A percentile compares a stretch with the other conserved stretches of the same genome.
phyloP scores from a whole-genome alignment of 2,797 vertebrate genomes.

The Characodon lateralis region DNA sequence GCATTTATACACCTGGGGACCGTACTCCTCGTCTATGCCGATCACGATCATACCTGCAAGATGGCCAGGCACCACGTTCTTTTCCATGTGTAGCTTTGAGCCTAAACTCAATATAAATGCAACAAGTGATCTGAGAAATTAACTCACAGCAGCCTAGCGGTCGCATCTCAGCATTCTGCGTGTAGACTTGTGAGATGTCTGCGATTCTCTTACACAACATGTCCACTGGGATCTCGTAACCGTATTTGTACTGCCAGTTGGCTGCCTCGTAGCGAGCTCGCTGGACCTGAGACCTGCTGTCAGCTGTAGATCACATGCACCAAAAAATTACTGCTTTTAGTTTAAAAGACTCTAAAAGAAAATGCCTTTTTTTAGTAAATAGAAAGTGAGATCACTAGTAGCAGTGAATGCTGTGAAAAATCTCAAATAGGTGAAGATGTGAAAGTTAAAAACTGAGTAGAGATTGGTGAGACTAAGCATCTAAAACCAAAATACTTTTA shows the following conservation, averaged over 20 bases:
- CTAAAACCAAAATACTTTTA: too few species aligned
- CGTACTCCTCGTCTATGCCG: slow-evolving; percentile 91
- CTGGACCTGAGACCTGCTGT: slow-evolving; percentile 97
- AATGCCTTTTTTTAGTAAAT: too few species aligned
- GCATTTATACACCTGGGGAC: slow-evolving; percentile 96
- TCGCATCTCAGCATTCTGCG: slow-evolving; percentile 98
- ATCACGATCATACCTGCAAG: slow-evolving; percentile 95
- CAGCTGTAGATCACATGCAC: slow-evolving; percentile 77
- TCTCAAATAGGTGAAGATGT: too few species aligned
- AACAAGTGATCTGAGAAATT: background rate
- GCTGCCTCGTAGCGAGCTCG: slow-evolving; percentile 96
- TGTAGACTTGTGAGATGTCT: slow-evolving; percentile 98
- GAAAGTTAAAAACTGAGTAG: too few species aligned
- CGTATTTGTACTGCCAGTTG: slow-evolving; percentile 99
- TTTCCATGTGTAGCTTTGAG: background rate
- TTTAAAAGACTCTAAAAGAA: background rate
- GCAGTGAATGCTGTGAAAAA: too few species aligned
- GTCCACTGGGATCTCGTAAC: slow-evolving; percentile 97
- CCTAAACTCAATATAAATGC: background rate
- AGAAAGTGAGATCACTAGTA: too few species aligned
- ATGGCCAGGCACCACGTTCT: background rate
- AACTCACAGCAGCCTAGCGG: slow-evolving; percentile 97
- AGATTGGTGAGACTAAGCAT: too few species aligned
- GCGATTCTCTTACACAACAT: slow-evolving; percentile 98
- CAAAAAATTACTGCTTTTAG: too few species aligned